Evolutionary conservation across 2,113 vertebrate species (phyloP).

Genomic region (Mirza zaza): DNA sequence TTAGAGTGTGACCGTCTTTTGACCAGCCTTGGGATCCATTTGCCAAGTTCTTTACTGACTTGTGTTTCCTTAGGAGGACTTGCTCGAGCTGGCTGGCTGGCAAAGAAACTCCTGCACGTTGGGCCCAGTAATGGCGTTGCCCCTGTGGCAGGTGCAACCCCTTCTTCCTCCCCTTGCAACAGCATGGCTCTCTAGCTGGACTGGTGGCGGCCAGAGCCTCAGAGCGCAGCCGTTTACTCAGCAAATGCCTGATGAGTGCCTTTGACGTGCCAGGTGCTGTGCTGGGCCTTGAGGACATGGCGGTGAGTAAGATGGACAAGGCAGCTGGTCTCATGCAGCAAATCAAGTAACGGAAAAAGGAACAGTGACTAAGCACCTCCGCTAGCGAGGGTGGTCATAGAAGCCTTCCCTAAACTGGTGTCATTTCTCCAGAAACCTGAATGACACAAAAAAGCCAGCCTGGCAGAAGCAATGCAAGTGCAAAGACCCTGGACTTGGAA

Average conservation of each 20-base stretch:
- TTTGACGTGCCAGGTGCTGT: background rate
- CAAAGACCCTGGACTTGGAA: background rate
- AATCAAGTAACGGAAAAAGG: background rate
- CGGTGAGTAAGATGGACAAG: too few species aligned
- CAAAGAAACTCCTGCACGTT: background rate
- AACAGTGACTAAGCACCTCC: background rate
- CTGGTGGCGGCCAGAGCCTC: background rate
- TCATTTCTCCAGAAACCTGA: background rate
- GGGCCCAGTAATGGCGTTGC: background rate
- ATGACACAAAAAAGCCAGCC: background rate
- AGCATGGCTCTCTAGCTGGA: background rate
- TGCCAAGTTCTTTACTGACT: background rate
- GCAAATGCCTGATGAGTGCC: background rate
- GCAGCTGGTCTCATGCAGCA: background rate
- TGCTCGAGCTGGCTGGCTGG: background rate
- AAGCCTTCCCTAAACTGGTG: background rate
- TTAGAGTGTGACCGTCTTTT: conserved; percentile 14
- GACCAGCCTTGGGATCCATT: background rate
- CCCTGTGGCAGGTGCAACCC: background rate
- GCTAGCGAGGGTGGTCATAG: background rate
- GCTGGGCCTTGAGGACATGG: background rate
- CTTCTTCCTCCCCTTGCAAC: accelerated
- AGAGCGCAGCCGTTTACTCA: background rate
- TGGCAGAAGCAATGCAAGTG: background rate
- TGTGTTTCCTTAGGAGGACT: background rate